Evolutionary conservation across 2,888 invertebrate species (phyloP).

Genomic region (Erebia aethiops): DNA sequence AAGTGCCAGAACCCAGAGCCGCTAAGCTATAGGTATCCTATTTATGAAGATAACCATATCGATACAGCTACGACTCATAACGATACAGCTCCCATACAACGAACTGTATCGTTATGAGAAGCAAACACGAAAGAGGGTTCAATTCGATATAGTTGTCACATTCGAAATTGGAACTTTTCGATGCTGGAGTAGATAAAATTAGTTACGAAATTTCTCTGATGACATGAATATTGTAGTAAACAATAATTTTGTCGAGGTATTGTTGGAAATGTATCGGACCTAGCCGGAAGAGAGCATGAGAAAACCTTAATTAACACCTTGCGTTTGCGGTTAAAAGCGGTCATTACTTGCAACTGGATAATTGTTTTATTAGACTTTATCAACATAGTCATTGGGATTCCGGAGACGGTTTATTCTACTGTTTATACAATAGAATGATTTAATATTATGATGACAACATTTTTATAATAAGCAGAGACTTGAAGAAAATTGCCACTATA

Average conservation of each 20-base stretch:
- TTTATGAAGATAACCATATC: too few relatives aligned
- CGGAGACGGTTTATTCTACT: slow-evolving; percentile 16
- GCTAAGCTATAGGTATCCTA: too few relatives aligned
- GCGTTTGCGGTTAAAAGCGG: slow-evolving; percentile 19
- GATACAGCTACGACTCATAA: too few relatives aligned
- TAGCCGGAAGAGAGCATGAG: slow-evolving; percentile 24
- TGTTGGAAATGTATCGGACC: slow-evolving; percentile 1
- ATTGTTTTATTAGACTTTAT: slow-evolving; percentile 8
- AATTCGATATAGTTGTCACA: too few relatives aligned
- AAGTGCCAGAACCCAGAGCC: too few relatives aligned
- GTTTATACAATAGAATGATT: slow-evolving; percentile 15
- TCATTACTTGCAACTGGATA: slow-evolving; percentile 6
- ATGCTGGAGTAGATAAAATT: too few relatives aligned
- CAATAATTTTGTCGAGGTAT: background rate
- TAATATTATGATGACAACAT: slow-evolving; percentile 10
- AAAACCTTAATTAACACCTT: slow-evolving; percentile 9
- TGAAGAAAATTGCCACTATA: background rate
- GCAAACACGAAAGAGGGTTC: too few relatives aligned
- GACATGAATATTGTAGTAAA: background rate
- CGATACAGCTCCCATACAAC: too few relatives aligned
- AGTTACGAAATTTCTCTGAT: background rate
- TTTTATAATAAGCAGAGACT: slow-evolving; percentile 3
- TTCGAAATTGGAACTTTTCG: too few relatives aligned
- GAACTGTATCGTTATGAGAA: too few relatives aligned
- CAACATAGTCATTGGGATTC: slow-evolving; percentile 21